A percentile compares a stretch with the other conserved stretches of the same genome.
Conservation (phyloP, 2,113 vertebrate species). For the Colaptes auratus region DNA sequence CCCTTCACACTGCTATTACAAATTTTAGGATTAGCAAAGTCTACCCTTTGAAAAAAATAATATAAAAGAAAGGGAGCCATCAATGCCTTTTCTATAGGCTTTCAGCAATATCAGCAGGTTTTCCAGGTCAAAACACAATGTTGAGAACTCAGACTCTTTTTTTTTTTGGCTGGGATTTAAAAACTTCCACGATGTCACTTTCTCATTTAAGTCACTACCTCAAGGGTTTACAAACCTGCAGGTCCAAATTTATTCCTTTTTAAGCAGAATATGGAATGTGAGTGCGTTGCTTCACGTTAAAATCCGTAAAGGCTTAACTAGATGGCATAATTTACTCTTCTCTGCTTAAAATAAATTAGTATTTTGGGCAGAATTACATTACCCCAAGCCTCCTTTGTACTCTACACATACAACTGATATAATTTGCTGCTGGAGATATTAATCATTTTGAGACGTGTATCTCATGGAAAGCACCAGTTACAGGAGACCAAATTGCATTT, state of each 20-base stretch:
- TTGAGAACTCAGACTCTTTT: background rate
- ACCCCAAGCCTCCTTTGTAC: slow-evolving; percentile 8
- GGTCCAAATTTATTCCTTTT: background rate
- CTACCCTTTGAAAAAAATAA: background rate
- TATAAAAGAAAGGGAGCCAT: background rate
- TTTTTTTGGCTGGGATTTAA: background rate
- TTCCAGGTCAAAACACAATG: background rate
- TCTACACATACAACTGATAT: background rate
- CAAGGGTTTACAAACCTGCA: background rate
- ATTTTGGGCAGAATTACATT: slow-evolving; percentile 18
- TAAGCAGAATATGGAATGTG: background rate
- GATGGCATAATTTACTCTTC: slow-evolving; percentile 19
- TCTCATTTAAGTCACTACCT: background rate
- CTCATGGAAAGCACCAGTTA: slow-evolving; percentile 16
- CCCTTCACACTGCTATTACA: background rate
- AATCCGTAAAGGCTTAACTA: slow-evolving; percentile 44
- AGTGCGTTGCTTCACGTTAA: slow-evolving; percentile 38
- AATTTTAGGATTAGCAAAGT: background rate
- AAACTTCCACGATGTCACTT: background rate
- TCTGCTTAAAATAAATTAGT: background rate
- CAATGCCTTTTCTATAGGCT: background rate
- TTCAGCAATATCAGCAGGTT: fast-evolving
- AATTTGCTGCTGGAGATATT: slow-evolving; percentile 51
- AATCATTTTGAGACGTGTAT: slow-evolving; percentile 54
- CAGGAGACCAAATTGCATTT: slow-evolving; percentile 40